Conservation (phyloP, 2,113 vertebrate genomes). For the Aplodontia rufa region DNA sequence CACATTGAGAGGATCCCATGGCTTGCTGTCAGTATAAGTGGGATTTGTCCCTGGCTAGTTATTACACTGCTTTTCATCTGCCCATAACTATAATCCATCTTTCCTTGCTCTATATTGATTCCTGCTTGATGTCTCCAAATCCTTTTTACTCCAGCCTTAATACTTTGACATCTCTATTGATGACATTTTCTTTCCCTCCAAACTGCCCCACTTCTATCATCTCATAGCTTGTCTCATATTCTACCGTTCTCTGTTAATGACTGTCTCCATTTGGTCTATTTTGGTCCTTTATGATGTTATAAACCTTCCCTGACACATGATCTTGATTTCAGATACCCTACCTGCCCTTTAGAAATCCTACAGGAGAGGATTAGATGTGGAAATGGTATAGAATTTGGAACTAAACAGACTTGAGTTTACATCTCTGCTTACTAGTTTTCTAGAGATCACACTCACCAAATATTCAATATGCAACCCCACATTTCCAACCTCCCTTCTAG, state of each 20-base stretch:
- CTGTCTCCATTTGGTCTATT: neutral
- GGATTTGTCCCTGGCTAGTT: neutral
- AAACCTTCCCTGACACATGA: neutral
- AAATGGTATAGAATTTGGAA: neutral
- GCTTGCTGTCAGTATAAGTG: neutral
- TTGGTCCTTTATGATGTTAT: neutral
- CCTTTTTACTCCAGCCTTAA: constrained; percentile 61
- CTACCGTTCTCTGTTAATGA: neutral
- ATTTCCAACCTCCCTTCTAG: neutral
- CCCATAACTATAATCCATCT: neutral
- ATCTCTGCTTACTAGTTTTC: neutral
- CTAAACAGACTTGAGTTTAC: constrained; percentile 3
- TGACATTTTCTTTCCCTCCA: constrained; percentile 50
- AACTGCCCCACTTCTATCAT: constrained; percentile 14
- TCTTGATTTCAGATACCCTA: constrained; percentile 12
- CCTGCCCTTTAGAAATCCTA: neutral
- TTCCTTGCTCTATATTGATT: constrained; percentile 51
- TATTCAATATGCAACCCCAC: neutral
- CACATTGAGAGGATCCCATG: constrained; percentile 1
- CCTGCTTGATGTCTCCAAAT: constrained; percentile 51
- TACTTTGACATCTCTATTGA: constrained; percentile 62
- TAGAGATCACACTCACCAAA: neutral
- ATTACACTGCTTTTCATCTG: constrained; percentile 56
- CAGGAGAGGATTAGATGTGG: neutral
- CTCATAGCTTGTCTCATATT: neutral